Conservation (phyloP, 2,888 invertebrate species). For the Xestia sexstrigata region DNA sequence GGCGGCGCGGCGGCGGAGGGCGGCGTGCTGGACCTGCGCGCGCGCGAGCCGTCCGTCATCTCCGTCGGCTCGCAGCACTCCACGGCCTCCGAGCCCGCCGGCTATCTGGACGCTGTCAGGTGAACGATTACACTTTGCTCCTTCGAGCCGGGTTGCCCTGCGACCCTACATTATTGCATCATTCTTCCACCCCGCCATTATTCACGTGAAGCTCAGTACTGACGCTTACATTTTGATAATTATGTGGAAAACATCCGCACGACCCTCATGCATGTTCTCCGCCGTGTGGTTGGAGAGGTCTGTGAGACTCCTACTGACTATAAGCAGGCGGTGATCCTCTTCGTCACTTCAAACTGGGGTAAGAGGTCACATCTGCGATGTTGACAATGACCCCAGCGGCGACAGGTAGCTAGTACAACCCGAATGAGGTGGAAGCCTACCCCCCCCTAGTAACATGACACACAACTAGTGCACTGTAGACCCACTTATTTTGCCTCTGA, state of each 20-base stretch:
- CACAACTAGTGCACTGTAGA: not conserved
- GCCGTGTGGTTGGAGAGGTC: not conserved
- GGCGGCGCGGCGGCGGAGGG: constrained; percentile 69
- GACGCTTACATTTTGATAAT: no score
- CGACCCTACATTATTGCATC: no score
- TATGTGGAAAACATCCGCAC: not conserved
- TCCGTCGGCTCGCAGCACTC: constrained; percentile 89
- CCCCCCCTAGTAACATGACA: not conserved
- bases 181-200: no score
- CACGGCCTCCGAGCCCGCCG: constrained; percentile 87
- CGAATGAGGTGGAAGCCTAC: not conserved
- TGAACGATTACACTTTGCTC: no score
- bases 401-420: not conserved
- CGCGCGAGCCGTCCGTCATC: constrained; percentile 88
- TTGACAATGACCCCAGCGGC: not conserved
- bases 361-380: not conserved
- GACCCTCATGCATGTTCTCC: not conserved
- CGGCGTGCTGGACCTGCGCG: constrained; percentile 90
- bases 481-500: not conserved
- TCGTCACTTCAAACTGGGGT: not conserved
- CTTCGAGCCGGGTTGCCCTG: no score
- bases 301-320: not conserved
- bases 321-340: not conserved
- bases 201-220: no score
- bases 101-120: constrained; percentile 87